These are phyloP conservation scores for Drosophila nebulosa DNA, from an alignment of 1,140 invertebrate species.

Conservation along the genomic window DNA sequence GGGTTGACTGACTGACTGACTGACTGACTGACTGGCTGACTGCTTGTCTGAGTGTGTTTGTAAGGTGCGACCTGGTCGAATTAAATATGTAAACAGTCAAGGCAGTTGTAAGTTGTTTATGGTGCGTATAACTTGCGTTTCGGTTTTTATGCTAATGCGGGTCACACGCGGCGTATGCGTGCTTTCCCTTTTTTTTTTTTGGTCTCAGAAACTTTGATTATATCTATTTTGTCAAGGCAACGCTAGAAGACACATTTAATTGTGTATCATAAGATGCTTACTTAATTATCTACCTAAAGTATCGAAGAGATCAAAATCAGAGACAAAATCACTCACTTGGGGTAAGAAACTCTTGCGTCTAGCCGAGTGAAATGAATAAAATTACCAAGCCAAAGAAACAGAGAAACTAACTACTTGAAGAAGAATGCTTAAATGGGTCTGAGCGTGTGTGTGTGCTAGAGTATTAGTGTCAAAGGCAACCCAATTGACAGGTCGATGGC, in stretches of 20 bases:
- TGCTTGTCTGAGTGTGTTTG: background rate
- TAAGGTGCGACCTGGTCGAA: conserved; percentile 58
- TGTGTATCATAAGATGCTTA: conserved; percentile 64
- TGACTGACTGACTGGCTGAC: conserved; percentile 16
- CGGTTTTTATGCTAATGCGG: conserved; percentile 57
- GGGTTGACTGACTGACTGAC: conserved; percentile 20
- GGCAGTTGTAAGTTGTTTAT: conserved; percentile 47
- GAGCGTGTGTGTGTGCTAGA: conserved; percentile 12
- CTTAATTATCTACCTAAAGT: conserved; percentile 58
- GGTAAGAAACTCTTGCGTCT: conserved; percentile 11
- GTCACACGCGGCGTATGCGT: conserved; percentile 64
- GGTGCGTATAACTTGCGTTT: conserved; percentile 24
- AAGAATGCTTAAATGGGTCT: background rate
- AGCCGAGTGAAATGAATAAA: conserved; percentile 55
- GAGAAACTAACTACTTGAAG: conserved; percentile 29
- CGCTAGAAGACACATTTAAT: conserved; percentile 40
- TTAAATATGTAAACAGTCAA: conserved; percentile 61
- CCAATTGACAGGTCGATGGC: conserved; percentile 50
- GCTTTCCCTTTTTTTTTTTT: conserved; percentile 1
- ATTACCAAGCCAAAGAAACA: conserved; percentile 49
- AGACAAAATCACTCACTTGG: background rate
- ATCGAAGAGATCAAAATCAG: conserved; percentile 20
- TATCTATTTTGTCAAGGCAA: conserved; percentile 44
- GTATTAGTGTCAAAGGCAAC: conserved; percentile 68
- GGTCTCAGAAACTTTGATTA: conserved; percentile 6